phyloP scores from a whole-genome alignment of 2,888 invertebrate genomes.

The Ceraclea dissimilis region DNA sequence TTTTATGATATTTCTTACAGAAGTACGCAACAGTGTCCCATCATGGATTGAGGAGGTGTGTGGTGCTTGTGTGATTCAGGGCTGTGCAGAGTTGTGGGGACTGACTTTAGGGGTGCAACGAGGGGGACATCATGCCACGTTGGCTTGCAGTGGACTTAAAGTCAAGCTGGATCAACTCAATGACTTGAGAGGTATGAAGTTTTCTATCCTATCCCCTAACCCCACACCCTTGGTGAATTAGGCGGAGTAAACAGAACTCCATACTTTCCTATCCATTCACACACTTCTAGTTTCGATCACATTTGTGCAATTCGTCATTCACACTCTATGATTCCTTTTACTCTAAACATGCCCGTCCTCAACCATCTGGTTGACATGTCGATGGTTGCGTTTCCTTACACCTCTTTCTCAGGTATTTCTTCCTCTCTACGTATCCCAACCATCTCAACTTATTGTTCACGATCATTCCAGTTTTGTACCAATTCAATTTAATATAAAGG shows the following conservation, averaged over 20 bases:
- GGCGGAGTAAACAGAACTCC: not conserved
- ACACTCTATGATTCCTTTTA: too few species aligned
- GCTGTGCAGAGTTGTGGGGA: slow-evolving; percentile 60
- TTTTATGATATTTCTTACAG: not conserved
- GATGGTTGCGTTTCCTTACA: too few species aligned
- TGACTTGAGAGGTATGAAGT: slow-evolving; percentile 36
- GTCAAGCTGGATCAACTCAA: slow-evolving; percentile 43
- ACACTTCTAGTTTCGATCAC: too few species aligned
- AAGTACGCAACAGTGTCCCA: not conserved
- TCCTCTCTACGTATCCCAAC: too few species aligned
- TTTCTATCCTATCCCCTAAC: not conserved
- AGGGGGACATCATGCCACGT: slow-evolving; percentile 30
- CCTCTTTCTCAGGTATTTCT: too few species aligned
- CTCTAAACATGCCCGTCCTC: too few species aligned
- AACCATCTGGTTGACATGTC: too few species aligned
- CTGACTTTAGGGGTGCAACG: slow-evolving; percentile 41
- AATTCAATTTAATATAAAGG: too few species aligned
- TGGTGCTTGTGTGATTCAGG: slow-evolving; percentile 54
- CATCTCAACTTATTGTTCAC: too few species aligned
- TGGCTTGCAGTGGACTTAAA: slow-evolving; percentile 41
- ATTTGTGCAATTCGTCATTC: too few species aligned
- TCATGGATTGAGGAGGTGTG: slow-evolving; percentile 42
- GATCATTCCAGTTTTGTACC: too few species aligned
- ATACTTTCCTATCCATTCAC: too few species aligned
- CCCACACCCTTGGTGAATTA: slow-evolving; percentile 1